A percentile compares a stretch with the other conserved stretches of the same genome.
Evolutionary conservation across 1,140 invertebrate genomes (phyloP).

Genomic region (Drosophila punjabiensis): DNA sequence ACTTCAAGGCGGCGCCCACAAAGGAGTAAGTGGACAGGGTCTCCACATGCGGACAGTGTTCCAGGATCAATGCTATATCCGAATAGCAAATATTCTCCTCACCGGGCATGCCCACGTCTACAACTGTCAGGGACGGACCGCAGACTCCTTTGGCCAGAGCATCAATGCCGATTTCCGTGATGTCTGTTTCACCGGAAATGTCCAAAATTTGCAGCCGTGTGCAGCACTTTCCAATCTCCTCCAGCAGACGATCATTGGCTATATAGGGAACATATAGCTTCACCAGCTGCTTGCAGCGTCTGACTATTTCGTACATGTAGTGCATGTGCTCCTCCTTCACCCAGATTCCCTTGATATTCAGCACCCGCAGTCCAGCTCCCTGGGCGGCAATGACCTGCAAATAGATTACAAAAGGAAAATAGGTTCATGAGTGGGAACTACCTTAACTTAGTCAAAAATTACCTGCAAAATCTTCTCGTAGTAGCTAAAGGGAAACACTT

Average conservation of each 20-base stretch:
- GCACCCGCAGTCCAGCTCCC: conserved; percentile 87
- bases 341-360: conserved; percentile 90
- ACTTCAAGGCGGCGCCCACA: conserved; percentile 87
- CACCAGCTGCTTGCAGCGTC: conserved; percentile 87
- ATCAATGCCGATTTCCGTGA: conserved; percentile 88
- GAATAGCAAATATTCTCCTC: conserved; percentile 89
- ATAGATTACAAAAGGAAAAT: not conserved
- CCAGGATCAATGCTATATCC: conserved; percentile 87
- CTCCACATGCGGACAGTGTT: conserved; percentile 87
- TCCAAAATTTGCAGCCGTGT: conserved; percentile 87
- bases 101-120: conserved; percentile 89
- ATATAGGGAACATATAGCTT: conserved; percentile 89
- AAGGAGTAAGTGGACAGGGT: conserved; percentile 88
- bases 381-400: conserved; percentile 87
- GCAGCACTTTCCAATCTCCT: conserved; percentile 87
- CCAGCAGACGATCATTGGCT: conserved; percentile 89
- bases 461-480: conserved; percentile 89
- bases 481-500: conserved; percentile 89
- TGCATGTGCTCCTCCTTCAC: conserved; percentile 88
- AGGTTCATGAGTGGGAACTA: not conserved
- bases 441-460: conserved; percentile 60
- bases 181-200: conserved; percentile 88
- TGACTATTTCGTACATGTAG: conserved; percentile 87
- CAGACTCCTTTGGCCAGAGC: conserved; percentile 85
- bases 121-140: conserved; percentile 86